Evolutionary conservation across 1,140 invertebrate genomes (phyloP).

Genomic region (Adelges cooleyi): DNA sequence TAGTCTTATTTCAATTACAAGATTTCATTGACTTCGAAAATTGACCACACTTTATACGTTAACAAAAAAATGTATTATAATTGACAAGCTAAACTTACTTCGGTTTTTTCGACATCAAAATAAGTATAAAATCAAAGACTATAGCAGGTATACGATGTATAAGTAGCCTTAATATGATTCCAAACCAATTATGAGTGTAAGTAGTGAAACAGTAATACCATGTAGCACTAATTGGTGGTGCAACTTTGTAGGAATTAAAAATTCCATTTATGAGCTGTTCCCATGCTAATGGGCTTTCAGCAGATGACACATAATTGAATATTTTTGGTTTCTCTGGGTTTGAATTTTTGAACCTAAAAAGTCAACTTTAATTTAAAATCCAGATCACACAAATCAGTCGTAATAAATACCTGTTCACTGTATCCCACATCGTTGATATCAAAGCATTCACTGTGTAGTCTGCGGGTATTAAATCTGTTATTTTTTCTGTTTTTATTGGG

Average conservation of each 20-base stretch:
- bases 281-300: background rate
- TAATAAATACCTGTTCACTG: background rate
- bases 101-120: too few relatives aligned
- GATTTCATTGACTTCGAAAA: too few relatives aligned
- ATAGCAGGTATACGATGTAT: background rate
- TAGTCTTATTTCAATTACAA: too few relatives aligned
- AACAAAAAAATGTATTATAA: too few relatives aligned
- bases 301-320: background rate
- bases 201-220: background rate
- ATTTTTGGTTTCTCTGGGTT: background rate
- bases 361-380: too few relatives aligned
- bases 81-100: too few relatives aligned
- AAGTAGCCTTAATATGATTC: background rate
- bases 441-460: background rate
- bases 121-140: background rate
- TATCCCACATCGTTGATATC: background rate
- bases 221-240: background rate
- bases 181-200: background rate
- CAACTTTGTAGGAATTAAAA: too few relatives aligned
- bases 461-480: too few relatives aligned
- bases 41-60: too few relatives aligned
- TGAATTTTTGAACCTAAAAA: background rate
- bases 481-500: background rate
- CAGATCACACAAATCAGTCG: too few relatives aligned
- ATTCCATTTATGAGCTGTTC: too few relatives aligned